Conservation (phyloP, 2,797 vertebrate genomes). For the Knipowitschia caucasica region DNA sequence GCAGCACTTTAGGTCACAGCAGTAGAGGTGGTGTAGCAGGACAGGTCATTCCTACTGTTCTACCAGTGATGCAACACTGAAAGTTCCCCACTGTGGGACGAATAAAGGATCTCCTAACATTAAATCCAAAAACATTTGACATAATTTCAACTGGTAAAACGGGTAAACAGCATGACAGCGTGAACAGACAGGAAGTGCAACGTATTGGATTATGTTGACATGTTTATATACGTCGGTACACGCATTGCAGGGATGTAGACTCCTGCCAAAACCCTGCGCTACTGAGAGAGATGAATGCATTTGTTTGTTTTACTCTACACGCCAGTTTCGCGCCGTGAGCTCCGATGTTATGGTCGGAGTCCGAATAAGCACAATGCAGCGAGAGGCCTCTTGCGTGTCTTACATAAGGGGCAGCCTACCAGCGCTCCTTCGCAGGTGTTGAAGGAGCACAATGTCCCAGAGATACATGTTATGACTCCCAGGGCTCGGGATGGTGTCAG, state of each 20-base stretch:
- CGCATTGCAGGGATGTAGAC: background rate
- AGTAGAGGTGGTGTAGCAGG: too few species aligned
- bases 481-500: slow-evolving; percentile 14
- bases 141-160: too few species aligned
- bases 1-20: too few species aligned
- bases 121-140: too few species aligned
- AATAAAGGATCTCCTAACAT: too few species aligned
- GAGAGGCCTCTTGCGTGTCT: slow-evolving; percentile 13
- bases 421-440: slow-evolving; percentile 38
- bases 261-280: background rate
- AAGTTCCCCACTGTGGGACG: too few species aligned
- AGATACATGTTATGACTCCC: slow-evolving; percentile 3
- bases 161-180: too few species aligned
- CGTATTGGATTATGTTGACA: too few species aligned
- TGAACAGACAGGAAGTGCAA: too few species aligned
- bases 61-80: too few species aligned
- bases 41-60: too few species aligned
- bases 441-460: slow-evolving; percentile 28
- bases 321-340: background rate
- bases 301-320: background rate
- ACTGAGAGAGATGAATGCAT: background rate
- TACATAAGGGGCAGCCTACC: slow-evolving; percentile 32
- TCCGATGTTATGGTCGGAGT: background rate
- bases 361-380: slow-evolving; percentile 7
- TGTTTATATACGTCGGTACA: too few species aligned